Conservation (phyloP, 2,797 vertebrate species). For the Coranthus polyacanthus region DNA sequence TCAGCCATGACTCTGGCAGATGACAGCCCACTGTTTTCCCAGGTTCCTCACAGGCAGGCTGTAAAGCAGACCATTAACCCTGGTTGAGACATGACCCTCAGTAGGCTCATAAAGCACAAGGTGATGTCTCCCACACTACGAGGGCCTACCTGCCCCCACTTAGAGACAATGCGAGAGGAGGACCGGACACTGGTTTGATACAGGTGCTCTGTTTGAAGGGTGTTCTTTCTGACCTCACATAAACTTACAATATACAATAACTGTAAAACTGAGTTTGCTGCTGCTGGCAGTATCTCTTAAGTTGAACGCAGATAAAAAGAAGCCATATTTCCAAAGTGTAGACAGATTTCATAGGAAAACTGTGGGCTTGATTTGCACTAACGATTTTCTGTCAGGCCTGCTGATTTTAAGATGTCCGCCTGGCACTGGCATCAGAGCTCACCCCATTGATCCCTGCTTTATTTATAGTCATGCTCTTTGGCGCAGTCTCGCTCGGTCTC, state of each 20-base stretch:
- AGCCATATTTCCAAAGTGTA: not conserved
- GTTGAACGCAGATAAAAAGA: constrained; percentile 12
- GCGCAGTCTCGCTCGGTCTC: constrained; percentile 49
- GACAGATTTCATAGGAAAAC: constrained; percentile 35
- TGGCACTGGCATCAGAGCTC: constrained; percentile 52
- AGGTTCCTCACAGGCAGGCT: constrained; percentile 58
- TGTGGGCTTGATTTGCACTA: constrained; percentile 33
- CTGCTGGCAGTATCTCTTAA: not conserved
- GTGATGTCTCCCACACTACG: constrained; percentile 77
- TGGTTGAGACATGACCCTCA: constrained; percentile 68
- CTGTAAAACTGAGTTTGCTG: not conserved
- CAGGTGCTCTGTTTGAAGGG: constrained; percentile 40
- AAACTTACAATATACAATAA: constrained; percentile 7
- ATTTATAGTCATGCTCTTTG: constrained; percentile 68
- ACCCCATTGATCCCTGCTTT: constrained; percentile 63
- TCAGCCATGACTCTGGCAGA: constrained; percentile 42
- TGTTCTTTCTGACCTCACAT: constrained; percentile 22
- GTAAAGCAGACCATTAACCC: constrained; percentile 75
- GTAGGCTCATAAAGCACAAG: constrained; percentile 66
- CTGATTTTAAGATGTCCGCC: constrained; percentile 59
- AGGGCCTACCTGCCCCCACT: constrained; percentile 35
- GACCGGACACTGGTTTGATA: constrained; percentile 25
- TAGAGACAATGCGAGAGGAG: constrained; percentile 12
- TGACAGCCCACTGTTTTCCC: constrained; percentile 44
- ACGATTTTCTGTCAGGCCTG: constrained; percentile 59